These are phyloP conservation scores for Urophycis tenuis DNA, from an alignment of 2,797 vertebrate genomes.

Conservation along the genomic window DNA sequence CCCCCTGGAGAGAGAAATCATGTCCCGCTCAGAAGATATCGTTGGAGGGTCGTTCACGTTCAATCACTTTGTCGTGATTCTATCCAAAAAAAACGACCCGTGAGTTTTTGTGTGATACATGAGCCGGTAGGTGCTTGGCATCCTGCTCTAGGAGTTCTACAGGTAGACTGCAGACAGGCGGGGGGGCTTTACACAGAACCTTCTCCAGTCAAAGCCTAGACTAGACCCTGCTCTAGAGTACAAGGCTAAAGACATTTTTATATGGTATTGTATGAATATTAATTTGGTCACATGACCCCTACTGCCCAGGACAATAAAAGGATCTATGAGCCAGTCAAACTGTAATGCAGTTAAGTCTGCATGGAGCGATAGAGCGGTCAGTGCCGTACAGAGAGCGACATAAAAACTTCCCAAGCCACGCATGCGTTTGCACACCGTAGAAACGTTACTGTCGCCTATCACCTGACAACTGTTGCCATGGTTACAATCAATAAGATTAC, in stretches of 20 bases:
- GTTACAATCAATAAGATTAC: no score
- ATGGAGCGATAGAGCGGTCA: neutral
- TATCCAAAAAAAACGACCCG: no score
- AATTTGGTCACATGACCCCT: neutral
- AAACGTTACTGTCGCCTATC: no score
- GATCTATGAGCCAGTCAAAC: neutral
- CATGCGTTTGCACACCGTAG: no score
- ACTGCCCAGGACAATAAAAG: neutral
- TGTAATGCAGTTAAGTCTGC: neutral
- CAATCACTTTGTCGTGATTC: neutral
- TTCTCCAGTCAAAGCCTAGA: neutral
- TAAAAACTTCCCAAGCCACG: no score
- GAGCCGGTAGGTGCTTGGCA: no score
- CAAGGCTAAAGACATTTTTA: neutral
- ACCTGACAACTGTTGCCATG: no score
- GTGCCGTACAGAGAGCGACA: neutral
- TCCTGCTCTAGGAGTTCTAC: no score
- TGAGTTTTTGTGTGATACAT: neutral
- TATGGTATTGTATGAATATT: neutral
- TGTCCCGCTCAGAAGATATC: neutral
- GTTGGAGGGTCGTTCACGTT: neutral
- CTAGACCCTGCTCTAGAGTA: neutral
- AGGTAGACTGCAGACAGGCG: no score
- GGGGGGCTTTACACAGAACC: neutral
- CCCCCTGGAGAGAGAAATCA: conserved; percentile 73